Percentiles rank a stretch among this genome's conserved stretches.
phyloP scores from a whole-genome alignment of 2,888 invertebrate genomes.

The Leptodirus hochenwartii region DNA sequence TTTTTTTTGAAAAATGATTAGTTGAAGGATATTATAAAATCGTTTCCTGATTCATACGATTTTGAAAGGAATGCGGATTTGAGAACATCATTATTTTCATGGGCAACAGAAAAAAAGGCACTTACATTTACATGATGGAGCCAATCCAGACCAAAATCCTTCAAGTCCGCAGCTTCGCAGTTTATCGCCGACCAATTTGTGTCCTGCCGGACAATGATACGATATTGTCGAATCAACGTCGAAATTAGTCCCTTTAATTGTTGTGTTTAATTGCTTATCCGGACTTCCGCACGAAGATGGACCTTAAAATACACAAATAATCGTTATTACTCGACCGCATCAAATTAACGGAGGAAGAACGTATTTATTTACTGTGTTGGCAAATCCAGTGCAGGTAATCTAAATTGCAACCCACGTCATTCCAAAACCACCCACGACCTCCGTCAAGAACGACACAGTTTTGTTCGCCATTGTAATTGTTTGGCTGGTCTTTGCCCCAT shows the following conservation, averaged over 20 bases:
- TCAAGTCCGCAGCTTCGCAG: slow-evolving; percentile 49
- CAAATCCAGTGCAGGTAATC: slow-evolving; percentile 89
- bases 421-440: slow-evolving; percentile 81
- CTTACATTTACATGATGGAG: slow-evolving; percentile 79
- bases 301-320: slow-evolving; percentile 31
- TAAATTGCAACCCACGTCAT: slow-evolving; percentile 84
- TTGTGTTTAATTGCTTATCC: slow-evolving; percentile 67
- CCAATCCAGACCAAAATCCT: slow-evolving; percentile 68
- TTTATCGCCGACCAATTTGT: slow-evolving; percentile 54
- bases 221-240: slow-evolving; percentile 51
- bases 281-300: slow-evolving; percentile 79
- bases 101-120: too few relatives aligned
- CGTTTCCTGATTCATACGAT: too few relatives aligned
- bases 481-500: slow-evolving; percentile 90
- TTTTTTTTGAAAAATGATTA: too few relatives aligned
- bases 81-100: too few relatives aligned
- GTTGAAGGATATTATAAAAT: too few relatives aligned
- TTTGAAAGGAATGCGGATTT: too few relatives aligned
- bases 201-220: slow-evolving; percentile 68
- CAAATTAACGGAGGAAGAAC: slow-evolving; percentile 7
- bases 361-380: slow-evolving; percentile 69
- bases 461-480: slow-evolving; percentile 89
- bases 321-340: slow-evolving; percentile 1
- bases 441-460: slow-evolving; percentile 90
- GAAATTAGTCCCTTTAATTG: slow-evolving; percentile 50